Percentiles rank a stretch among this genome's conserved stretches.
Conservation (phyloP, 2,888 invertebrate genomes). For the Linnaemya vulpina region DNA sequence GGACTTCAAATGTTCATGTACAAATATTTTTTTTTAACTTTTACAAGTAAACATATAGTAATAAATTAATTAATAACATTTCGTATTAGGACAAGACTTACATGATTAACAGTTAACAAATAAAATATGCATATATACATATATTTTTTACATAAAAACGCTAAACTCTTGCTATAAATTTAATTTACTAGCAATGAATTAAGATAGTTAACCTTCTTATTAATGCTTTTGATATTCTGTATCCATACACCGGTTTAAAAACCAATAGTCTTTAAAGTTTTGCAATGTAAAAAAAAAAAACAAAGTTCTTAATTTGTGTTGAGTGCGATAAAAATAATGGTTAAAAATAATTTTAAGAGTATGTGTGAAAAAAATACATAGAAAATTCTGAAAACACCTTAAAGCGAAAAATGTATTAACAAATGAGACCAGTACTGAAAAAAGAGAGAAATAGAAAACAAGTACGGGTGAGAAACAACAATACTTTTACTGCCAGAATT, state of each 20-base stretch:
- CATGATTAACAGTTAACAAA: conserved; percentile 32
- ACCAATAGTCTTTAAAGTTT: conserved; percentile 10
- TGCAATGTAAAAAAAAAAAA: conserved; percentile 47
- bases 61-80: conserved; percentile 41
- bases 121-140: not conserved
- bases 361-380: conserved; percentile 55
- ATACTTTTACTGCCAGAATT: conserved; percentile 59
- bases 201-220: conserved; percentile 28
- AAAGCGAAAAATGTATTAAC: conserved; percentile 68
- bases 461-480: conserved; percentile 64
- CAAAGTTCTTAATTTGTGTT: conserved; percentile 49
- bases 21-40: conserved; percentile 28
- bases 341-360: conserved; percentile 29
- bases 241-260: conserved; percentile 63
- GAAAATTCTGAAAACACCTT: conserved; percentile 67
- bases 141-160: conserved; percentile 28
- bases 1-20: conserved; percentile 66
- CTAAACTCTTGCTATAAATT: conserved; percentile 35
- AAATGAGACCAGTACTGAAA: conserved; percentile 71
- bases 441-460: conserved; percentile 38
- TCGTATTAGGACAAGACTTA: conserved; percentile 50
- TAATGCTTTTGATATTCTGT: conserved; percentile 65
- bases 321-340: conserved; percentile 38
- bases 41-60: conserved; percentile 26
- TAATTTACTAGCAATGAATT: conserved; percentile 31